Conservation (phyloP, 2,888 invertebrate species). For the Apamea anceps region DNA sequence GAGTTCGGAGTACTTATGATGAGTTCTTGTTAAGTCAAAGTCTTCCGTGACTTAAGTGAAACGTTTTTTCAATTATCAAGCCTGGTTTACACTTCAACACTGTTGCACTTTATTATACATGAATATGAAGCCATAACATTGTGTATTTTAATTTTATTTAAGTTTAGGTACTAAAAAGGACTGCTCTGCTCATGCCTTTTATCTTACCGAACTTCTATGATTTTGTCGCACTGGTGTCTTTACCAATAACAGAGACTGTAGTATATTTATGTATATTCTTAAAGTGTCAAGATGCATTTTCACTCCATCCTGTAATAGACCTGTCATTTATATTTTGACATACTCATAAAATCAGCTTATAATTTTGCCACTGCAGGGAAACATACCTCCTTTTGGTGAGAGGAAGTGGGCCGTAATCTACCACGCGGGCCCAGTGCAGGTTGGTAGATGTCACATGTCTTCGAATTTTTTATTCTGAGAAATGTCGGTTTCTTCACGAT, state of each 20-base stretch:
- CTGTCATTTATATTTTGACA: neutral
- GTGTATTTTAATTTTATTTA: neutral
- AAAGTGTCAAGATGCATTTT: neutral
- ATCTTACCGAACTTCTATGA: too few relatives aligned
- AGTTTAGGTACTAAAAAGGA: neutral
- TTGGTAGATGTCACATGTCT: too few relatives aligned
- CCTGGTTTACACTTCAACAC: conserved; percentile 9
- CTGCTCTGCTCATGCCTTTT: neutral
- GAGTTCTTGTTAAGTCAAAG: conserved; percentile 54
- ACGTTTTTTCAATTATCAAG: conserved; percentile 45
- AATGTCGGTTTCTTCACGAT: too few relatives aligned
- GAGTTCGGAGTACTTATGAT: conserved; percentile 57
- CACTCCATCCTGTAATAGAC: neutral
- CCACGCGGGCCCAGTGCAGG: too few relatives aligned
- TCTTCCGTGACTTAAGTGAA: conserved; percentile 30
- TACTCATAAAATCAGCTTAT: too few relatives aligned
- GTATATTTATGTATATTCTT: too few relatives aligned
- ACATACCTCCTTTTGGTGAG: too few relatives aligned
- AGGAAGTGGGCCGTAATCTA: too few relatives aligned
- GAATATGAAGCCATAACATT: neutral
- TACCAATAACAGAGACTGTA: neutral
- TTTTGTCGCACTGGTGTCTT: neutral
- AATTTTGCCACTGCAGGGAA: too few relatives aligned
- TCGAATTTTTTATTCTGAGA: too few relatives aligned
- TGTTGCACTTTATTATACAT: neutral